Base-by-base conservation (phyloP, 1,140 invertebrate species). In the Trichonephila inaurata region DNA sequence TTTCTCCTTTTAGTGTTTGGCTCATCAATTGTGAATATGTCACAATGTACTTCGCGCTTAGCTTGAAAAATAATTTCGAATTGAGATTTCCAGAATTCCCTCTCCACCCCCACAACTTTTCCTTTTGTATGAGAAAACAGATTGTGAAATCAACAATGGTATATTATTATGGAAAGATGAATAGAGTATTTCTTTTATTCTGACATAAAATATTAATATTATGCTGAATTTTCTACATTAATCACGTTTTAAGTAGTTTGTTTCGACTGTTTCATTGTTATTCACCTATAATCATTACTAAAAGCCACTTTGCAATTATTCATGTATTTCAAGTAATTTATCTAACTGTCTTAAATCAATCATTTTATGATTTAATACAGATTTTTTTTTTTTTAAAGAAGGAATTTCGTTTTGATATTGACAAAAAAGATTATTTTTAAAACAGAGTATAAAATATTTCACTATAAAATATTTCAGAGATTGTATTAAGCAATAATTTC, bases 11-110 rank as follows among this genome's bases (percentile, higher is more conserved):
- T 64, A 62, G 28, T 33, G 64, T 72, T 16, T 21, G 61, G 28
- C 66, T 89, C 88, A 89, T 89, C 88, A 89, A 89, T 89, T 89
- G 88, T 89, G 66, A 89, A 89, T 89, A 89, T 89, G 88, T 89
- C 88, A 89, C 64, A 28, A 18, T 72, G 64, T n/a, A 77, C n/a
- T 66, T 24, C 19, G 62, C 64, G 44, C 40, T 72, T 58, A 72
- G 61, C 12, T 18, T 5, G 86, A 66, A 58, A 88, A 88, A 88
- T 88, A 88, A 88, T 62, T 88, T 87, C 60, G 85, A 87, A 87
- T 87, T 87, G 72, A 33, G 28, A 77, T 64, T 64, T 64, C 21
- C 21, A 21, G 62, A 18, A 19, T 19, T 19, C 62, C 21, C 21
- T 4, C n/a, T n/a, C 33, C 33, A 40, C 62, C 61, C 62, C 62